Conservation (phyloP, 2,113 vertebrate species). For the Lepisosteus oculatus region DNA sequence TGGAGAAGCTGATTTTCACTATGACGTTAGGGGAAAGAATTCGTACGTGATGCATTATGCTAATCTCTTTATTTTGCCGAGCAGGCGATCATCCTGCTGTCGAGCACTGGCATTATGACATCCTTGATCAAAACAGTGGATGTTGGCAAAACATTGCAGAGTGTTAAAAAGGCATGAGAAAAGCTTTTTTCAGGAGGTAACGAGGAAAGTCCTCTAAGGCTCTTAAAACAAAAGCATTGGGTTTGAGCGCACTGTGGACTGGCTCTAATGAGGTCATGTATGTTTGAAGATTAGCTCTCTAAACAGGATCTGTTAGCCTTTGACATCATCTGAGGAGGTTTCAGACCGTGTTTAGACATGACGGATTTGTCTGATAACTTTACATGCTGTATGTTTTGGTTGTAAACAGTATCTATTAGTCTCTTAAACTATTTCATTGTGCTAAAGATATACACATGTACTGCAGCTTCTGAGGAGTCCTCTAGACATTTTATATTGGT, state of each 20-base stretch:
- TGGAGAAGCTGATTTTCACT: not conserved
- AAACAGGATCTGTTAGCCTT: slow-evolving; percentile 8
- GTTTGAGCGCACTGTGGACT: not conserved
- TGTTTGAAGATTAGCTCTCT: not conserved
- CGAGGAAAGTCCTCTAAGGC: not conserved
- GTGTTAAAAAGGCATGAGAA: not conserved
- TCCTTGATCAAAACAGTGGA: slow-evolving; percentile 10
- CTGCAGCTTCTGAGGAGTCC: too few species aligned
- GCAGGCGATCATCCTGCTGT: slow-evolving; percentile 3
- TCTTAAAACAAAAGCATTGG: not conserved
- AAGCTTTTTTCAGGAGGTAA: not conserved
- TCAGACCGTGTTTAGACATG: too few species aligned
- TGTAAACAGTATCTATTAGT: too few species aligned
- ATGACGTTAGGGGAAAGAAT: slow-evolving; percentile 1
- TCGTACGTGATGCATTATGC: slow-evolving; percentile 9
- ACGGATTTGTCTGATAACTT: too few species aligned
- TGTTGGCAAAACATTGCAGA: not conserved
- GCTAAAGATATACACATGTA: too few species aligned
- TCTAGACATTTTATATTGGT: too few species aligned
- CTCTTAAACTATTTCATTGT: too few species aligned
- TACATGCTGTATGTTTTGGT: too few species aligned
- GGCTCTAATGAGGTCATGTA: not conserved
- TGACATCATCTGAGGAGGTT: not conserved
- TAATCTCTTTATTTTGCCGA: not conserved
- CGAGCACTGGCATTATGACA: not conserved